Evolutionary conservation across 2,888 invertebrate species (phyloP).

Genomic region (Oscheius sp.): DNA sequence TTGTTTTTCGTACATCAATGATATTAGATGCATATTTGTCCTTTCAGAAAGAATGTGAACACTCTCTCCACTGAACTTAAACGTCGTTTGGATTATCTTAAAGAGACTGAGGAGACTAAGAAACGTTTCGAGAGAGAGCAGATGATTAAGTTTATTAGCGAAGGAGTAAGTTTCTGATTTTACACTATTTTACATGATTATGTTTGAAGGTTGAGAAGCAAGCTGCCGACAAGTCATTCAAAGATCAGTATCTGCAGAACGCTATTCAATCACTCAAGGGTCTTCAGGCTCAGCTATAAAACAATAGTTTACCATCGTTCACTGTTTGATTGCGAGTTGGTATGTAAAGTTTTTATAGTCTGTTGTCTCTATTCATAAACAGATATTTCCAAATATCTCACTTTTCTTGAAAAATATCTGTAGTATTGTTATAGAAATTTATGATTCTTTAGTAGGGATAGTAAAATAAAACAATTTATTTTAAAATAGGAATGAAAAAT

Average conservation of each 20-base stretch:
- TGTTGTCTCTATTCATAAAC: constrained; percentile 9
- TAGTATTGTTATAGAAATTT: constrained; percentile 1
- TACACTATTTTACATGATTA: not conserved
- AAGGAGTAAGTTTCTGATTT: constrained; percentile 78
- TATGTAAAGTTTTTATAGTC: constrained; percentile 31
- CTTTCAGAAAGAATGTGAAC: constrained; percentile 67
- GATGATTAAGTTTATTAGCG: constrained; percentile 92
- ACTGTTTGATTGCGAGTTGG: constrained; percentile 26
- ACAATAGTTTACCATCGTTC: constrained; percentile 12
- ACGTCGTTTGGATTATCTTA: constrained; percentile 83
- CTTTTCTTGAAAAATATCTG: not conserved
- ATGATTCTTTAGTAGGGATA: constrained; percentile 12
- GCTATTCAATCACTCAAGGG: constrained; percentile 70
- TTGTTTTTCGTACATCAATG: too few relatives aligned
- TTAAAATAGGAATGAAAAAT: not conserved
- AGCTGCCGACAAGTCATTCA: constrained; percentile 67
- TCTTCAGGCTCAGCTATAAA: constrained; percentile 55
- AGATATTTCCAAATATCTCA: not conserved
- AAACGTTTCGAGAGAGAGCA: constrained; percentile 89
- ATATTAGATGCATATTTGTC: too few relatives aligned
- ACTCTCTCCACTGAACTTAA: constrained; percentile 70
- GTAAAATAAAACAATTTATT: constrained; percentile 18
- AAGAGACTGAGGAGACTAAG: constrained; percentile 84
- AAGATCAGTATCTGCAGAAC: constrained; percentile 70
- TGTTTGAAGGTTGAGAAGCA: constrained; percentile 65